Percentiles rank a stretch among this genome's conserved stretches.
These are phyloP conservation scores for Dendrolimus pini DNA, from an alignment of 2,888 invertebrate genomes.

Conservation along the genomic window DNA sequence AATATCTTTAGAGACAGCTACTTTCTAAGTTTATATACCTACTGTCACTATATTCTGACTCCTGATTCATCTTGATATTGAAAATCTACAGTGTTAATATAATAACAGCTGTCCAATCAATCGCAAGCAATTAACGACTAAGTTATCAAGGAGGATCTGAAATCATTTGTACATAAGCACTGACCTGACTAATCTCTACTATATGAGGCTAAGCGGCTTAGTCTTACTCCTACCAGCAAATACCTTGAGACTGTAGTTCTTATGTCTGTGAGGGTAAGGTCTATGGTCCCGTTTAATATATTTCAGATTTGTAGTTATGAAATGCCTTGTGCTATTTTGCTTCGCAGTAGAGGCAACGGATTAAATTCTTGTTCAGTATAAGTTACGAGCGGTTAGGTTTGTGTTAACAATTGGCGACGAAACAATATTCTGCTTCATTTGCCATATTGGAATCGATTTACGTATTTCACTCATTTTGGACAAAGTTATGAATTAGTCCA, in stretches of 20 bases:
- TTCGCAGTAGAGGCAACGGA: slow-evolving; percentile 35
- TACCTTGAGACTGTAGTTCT: slow-evolving; percentile 16
- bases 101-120: background rate
- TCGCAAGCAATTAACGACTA: slow-evolving; percentile 6
- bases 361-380: slow-evolving; percentile 34
- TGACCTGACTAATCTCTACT: slow-evolving; percentile 24
- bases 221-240: slow-evolving; percentile 8
- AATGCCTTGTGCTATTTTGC: slow-evolving; percentile 41
- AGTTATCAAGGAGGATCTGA: slow-evolving; percentile 18
- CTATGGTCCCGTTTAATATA: slow-evolving; percentile 10
- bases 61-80: too few species aligned
- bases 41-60: too few species aligned
- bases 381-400: slow-evolving; percentile 16
- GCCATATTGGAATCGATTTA: too few species aligned
- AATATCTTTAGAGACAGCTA: too few species aligned
- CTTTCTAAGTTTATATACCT: too few species aligned
- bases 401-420: too few species aligned
- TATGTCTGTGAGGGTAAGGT: slow-evolving; percentile 20
- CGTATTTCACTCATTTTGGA: too few species aligned
- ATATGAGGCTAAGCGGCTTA: slow-evolving; percentile 18
- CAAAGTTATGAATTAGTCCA: too few species aligned
- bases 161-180: slow-evolving; percentile 24
- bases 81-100: too few species aligned
- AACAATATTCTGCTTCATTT: too few species aligned
- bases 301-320: slow-evolving; percentile 38